Percentiles rank a stretch among this genome's conserved stretches.
These are phyloP conservation scores for Watsonalla binaria DNA, from an alignment of 2,888 invertebrate genomes.

Conservation along the genomic window DNA sequence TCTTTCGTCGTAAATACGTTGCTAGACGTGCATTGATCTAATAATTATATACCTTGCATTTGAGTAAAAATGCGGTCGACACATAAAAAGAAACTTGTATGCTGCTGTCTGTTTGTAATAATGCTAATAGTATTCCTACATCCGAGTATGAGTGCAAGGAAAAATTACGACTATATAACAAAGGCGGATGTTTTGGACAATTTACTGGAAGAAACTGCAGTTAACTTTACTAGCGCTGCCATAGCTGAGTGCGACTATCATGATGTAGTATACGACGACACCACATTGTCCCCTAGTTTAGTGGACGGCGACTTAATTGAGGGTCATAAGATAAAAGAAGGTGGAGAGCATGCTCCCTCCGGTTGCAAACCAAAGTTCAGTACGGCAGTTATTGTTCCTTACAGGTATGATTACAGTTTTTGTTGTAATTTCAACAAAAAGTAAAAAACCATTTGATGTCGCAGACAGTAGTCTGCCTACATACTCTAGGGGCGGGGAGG, in stretches of 20 bases:
- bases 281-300: constrained; percentile 44
- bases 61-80: constrained; percentile 43
- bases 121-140: constrained; percentile 50
- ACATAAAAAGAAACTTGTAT: constrained; percentile 51
- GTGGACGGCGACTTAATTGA: constrained; percentile 56
- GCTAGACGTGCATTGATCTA: too few species aligned
- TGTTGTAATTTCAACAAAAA: too few species aligned
- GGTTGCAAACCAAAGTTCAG: constrained; percentile 78
- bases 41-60: constrained; percentile 4
- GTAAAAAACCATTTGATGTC: too few species aligned
- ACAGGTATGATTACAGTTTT: constrained; percentile 50
- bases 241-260: constrained; percentile 56
- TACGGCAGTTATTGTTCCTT: constrained; percentile 91
- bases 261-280: constrained; percentile 53
- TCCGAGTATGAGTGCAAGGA: constrained; percentile 44
- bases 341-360: constrained; percentile 60
- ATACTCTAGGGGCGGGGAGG: too few species aligned
- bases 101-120: constrained; percentile 32
- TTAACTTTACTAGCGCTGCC: constrained; percentile 66
- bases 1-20: too few species aligned
- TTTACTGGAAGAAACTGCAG: constrained; percentile 53
- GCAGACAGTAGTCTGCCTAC: too few species aligned
- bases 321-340: constrained; percentile 56
- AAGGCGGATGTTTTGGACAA: constrained; percentile 58
- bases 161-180: constrained; percentile 65